These are phyloP conservation scores for Caenorhabditis sp. DNA, from an alignment of 2,888 invertebrate species.

Conservation along the genomic window DNA sequence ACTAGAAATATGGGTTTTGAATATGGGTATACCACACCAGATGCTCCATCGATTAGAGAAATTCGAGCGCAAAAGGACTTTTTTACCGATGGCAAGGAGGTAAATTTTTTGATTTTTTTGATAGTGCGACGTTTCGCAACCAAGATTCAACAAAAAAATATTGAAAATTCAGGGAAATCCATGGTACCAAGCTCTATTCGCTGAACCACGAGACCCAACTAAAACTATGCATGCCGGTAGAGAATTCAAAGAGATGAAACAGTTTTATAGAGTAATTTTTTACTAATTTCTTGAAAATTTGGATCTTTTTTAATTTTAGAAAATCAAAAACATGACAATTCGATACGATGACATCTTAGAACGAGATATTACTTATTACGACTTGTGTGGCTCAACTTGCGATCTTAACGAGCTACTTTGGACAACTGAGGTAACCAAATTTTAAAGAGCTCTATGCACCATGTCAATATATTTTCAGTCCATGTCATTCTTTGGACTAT, in stretches of 20 bases:
- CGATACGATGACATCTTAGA: constrained; percentile 35
- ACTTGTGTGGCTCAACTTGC: constrained; percentile 70
- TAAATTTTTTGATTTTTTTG: constrained; percentile 17
- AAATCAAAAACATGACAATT: constrained; percentile 39
- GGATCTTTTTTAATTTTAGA: constrained; percentile 29
- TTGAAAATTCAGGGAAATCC: constrained; percentile 68
- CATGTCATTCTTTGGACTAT: constrained; percentile 52
- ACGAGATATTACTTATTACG: constrained; percentile 64
- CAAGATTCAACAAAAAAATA: background rate
- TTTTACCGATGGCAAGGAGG: constrained; percentile 66
- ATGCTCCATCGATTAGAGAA: constrained; percentile 69
- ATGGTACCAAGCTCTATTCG: constrained; percentile 75
- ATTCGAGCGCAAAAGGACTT: constrained; percentile 67
- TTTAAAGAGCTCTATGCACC: too few species aligned
- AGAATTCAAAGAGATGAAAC: constrained; percentile 67
- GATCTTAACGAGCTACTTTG: constrained; percentile 71
- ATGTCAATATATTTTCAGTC: constrained; percentile 30
- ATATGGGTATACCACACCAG: constrained; percentile 61
- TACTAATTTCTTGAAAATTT: background rate
- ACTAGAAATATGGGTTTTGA: constrained; percentile 62
- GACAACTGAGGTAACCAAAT: constrained; percentile 68
- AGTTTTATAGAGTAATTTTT: constrained; percentile 59
- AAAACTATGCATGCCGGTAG: constrained; percentile 25
- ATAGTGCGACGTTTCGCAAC: background rate
- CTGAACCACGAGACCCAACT: constrained; percentile 52